These are phyloP conservation scores for Rhogogaster chlorosoma DNA, from an alignment of 2,888 invertebrate genomes.

Conservation along the genomic window DNA sequence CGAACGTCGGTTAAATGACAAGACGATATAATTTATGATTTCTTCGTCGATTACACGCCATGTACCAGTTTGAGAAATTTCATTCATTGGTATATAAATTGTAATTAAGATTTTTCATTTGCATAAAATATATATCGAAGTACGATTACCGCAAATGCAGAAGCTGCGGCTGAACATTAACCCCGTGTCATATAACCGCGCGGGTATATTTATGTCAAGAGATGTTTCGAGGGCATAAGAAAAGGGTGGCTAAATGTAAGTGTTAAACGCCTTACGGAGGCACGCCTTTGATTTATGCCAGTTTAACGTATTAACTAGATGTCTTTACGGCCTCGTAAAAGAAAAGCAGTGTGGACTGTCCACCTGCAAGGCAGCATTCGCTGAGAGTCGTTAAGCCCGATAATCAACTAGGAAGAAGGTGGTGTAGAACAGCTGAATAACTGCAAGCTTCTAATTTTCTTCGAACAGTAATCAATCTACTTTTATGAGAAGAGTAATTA, in stretches of 20 bases:
- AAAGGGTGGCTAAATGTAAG: neutral
- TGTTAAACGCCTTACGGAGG: slow-evolving; percentile 23
- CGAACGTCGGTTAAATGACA: neutral
- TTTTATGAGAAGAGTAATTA: neutral
- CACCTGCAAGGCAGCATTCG: slow-evolving; percentile 12
- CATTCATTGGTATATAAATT: neutral
- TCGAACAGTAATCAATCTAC: neutral
- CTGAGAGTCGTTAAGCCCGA: neutral
- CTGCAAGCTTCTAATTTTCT: neutral
- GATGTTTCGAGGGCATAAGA: neutral
- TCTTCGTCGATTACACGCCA: neutral
- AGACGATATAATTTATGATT: neutral
- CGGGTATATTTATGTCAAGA: neutral
- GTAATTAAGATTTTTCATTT: neutral
- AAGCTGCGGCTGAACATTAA: neutral
- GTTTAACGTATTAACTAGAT: slow-evolving; percentile 74
- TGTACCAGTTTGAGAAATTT: neutral
- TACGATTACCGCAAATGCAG: neutral
- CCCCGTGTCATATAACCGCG: neutral
- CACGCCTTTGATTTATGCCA: slow-evolving; percentile 72
- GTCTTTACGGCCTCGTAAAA: slow-evolving; percentile 76
- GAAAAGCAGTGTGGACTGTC: neutral
- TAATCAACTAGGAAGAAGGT: neutral
- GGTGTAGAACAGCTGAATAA: neutral
- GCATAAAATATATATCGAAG: neutral